Percentiles rank a stretch among this genome's conserved stretches.
These are phyloP conservation scores for Heliconius himera DNA, from an alignment of 1,140 invertebrate genomes.

Conservation along the genomic window DNA sequence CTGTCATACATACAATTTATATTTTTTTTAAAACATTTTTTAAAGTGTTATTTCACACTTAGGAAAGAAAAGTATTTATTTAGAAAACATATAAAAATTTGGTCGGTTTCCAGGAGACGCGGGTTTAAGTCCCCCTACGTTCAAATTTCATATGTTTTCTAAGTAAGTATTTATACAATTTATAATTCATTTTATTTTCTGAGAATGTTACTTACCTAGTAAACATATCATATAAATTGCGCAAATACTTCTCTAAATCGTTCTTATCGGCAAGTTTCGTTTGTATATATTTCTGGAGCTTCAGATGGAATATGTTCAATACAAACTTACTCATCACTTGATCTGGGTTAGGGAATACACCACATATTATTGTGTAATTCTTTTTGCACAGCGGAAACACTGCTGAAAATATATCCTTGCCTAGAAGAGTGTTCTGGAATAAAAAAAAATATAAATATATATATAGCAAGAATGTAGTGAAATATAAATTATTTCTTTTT, in stretches of 20 bases:
- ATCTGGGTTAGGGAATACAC: conserved; percentile 98
- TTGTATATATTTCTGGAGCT: conserved; percentile 93
- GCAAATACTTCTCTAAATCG: conserved; percentile 94
- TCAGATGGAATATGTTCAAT: conserved; percentile 96
- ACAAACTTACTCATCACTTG: conserved; percentile 99
- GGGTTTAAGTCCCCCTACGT: too few relatives aligned
- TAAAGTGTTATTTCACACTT: too few relatives aligned
- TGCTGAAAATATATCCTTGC: conserved; percentile 95
- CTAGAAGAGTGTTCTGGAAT: conserved; percentile 81
- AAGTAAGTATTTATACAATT: too few relatives aligned
- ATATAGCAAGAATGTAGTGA: too few relatives aligned
- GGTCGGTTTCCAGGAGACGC: too few relatives aligned
- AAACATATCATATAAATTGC: conserved; percentile 94
- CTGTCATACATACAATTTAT: too few relatives aligned
- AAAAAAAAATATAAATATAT: conserved; percentile 2
- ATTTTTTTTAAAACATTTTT: too few relatives aligned
- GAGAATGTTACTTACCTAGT: conserved; percentile 83
- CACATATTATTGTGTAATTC: conserved; percentile 93
- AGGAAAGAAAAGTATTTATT: too few relatives aligned
- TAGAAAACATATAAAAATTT: too few relatives aligned
- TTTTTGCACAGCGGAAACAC: conserved; percentile 95
- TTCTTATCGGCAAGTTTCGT: conserved; percentile 89
- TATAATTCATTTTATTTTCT: too few relatives aligned
- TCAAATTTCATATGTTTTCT: too few relatives aligned
- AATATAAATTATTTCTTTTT: too few relatives aligned